Evolutionary conservation across 2,888 invertebrate genomes (phyloP).

Genomic region (Dynastes grantii): DNA sequence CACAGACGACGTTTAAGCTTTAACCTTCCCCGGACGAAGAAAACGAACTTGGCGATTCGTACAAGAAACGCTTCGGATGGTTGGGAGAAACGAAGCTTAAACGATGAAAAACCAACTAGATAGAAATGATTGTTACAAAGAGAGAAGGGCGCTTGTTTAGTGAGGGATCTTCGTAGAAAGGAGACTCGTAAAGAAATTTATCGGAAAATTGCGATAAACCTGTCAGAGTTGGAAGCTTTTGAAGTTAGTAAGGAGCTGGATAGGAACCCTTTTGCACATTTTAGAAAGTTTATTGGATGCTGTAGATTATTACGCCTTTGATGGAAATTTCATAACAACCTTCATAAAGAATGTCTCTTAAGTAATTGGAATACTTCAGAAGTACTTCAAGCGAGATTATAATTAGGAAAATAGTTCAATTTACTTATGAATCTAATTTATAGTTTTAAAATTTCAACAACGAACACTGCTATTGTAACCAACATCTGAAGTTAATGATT

Average conservation of each 20-base stretch:
- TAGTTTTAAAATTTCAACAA: too few species aligned
- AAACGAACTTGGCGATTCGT: background rate
- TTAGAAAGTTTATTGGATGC: too few species aligned
- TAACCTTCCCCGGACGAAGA: background rate
- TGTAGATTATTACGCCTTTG: too few species aligned
- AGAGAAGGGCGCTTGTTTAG: background rate
- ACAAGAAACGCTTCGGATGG: background rate
- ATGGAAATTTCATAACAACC: too few species aligned
- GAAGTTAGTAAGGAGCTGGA: background rate
- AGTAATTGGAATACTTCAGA: too few species aligned
- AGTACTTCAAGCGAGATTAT: too few species aligned
- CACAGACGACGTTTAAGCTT: constrained; percentile 13
- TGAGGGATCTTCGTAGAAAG: background rate
- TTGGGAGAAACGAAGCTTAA: background rate
- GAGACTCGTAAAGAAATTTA: background rate
- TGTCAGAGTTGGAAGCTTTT: background rate
- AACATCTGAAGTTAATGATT: too few species aligned
- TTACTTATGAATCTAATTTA: too few species aligned
- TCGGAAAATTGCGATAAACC: background rate
- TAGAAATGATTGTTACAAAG: background rate
- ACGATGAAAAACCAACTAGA: background rate
- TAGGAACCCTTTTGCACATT: too few species aligned
- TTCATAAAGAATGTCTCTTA: too few species aligned
- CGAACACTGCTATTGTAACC: too few species aligned
- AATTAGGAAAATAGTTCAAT: too few species aligned